Conservation (phyloP, 2,888 invertebrate species). For the Volucella bombylans region DNA sequence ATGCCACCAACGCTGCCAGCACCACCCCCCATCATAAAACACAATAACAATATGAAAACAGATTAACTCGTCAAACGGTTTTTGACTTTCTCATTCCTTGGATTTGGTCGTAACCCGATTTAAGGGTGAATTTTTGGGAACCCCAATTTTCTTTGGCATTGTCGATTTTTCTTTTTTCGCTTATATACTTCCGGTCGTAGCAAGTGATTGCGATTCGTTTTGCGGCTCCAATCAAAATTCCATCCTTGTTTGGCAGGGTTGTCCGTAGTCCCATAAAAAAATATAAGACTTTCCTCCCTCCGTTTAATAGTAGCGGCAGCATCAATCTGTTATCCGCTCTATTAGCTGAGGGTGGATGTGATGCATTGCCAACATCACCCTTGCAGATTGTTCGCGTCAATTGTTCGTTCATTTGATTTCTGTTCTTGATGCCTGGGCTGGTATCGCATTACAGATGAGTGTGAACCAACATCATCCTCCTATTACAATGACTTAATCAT, state of each 20-base stretch:
- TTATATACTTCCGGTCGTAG: constrained; percentile 47
- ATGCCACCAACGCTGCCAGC: constrained; percentile 18
- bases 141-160: constrained; percentile 23
- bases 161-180: constrained; percentile 22
- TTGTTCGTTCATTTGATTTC: constrained; percentile 60
- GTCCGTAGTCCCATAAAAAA: constrained; percentile 12
- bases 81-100: constrained; percentile 70
- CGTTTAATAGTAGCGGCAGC: constrained; percentile 38
- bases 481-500: constrained; percentile 78
- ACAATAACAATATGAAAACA: constrained; percentile 74
- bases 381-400: constrained; percentile 69
- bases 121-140: constrained; percentile 46
- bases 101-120: not conserved
- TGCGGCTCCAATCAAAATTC: constrained; percentile 74
- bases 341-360: constrained; percentile 70
- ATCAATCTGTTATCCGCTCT: constrained; percentile 74
- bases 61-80: constrained; percentile 76
- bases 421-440: constrained; percentile 14
- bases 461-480: constrained; percentile 74
- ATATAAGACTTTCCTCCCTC: constrained; percentile 39
- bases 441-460: constrained; percentile 59
- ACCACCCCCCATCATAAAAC: constrained; percentile 62
- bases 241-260: constrained; percentile 57
- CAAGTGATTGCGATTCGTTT: constrained; percentile 73
- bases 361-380: constrained; percentile 59